Evolutionary conservation across 2,797 vertebrate genomes (phyloP).

Genomic region (Fundulus diaphanus): DNA sequence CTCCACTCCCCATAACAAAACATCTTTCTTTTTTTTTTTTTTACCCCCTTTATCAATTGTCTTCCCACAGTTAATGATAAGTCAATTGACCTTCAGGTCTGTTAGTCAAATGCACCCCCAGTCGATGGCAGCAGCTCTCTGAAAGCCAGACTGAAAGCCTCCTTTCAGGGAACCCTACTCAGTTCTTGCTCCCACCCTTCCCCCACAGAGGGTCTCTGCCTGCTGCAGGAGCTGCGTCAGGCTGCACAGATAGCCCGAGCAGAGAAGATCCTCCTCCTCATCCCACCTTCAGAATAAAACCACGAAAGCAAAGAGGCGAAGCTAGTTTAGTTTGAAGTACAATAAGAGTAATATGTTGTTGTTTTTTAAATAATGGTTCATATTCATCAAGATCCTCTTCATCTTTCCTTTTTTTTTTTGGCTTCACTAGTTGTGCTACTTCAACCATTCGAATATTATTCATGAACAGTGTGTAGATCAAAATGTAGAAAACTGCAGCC

Average conservation of each 20-base stretch:
- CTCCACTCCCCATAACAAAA: neutral
- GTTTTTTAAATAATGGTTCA: no score
- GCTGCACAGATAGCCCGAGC: neutral
- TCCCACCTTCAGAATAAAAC: slow-evolving; percentile 57
- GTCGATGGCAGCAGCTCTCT: slow-evolving; percentile 45
- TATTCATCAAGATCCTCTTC: no score
- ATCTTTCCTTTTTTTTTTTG: no score
- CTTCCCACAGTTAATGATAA: slow-evolving; percentile 47
- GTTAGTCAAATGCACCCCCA: slow-evolving; percentile 45
- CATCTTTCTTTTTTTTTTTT: neutral
- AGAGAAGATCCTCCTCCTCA: neutral
- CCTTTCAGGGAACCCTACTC: slow-evolving; percentile 68
- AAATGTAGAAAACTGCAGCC: no score
- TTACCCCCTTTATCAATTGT: neutral
- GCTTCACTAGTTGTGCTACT: no score
- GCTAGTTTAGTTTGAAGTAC: no score
- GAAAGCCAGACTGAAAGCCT: slow-evolving; percentile 61
- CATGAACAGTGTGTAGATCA: no score
- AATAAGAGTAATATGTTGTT: neutral
- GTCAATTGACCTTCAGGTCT: slow-evolving; percentile 34
- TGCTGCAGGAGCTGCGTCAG: slow-evolving; percentile 33
- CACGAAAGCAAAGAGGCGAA: neutral
- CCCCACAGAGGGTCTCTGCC: slow-evolving; percentile 55
- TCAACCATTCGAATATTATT: no score
- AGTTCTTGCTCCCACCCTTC: slow-evolving; percentile 72